Evolutionary conservation across 2,888 invertebrate species (phyloP).

Genomic region (Plemyria rubiginata): DNA sequence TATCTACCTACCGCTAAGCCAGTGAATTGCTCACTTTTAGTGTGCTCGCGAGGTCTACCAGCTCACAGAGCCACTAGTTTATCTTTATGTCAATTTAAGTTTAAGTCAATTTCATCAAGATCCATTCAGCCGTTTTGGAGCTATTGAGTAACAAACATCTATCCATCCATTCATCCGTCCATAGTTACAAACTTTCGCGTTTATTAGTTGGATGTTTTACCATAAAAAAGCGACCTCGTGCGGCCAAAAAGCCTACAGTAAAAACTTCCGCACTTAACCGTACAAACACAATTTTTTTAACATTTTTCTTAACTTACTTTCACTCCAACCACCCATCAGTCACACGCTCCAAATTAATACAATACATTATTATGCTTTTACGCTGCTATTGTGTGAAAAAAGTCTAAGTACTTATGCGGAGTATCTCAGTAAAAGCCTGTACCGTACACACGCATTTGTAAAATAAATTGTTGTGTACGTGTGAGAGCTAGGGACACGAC

Average conservation of each 20-base stretch:
- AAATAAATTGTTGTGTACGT: slow-evolving; percentile 60
- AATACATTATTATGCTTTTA: slow-evolving; percentile 41
- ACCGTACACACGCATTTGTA: slow-evolving; percentile 51
- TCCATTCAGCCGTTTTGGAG: too few relatives aligned
- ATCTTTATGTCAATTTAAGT: too few relatives aligned
- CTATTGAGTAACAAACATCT: too few relatives aligned
- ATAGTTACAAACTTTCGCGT: too few relatives aligned
- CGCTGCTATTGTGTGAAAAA: slow-evolving; percentile 41
- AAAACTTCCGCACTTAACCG: not conserved
- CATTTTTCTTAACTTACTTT: not conserved
- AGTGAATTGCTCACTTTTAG: too few relatives aligned
- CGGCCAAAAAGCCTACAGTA: not conserved
- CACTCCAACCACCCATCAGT: slow-evolving; percentile 19
- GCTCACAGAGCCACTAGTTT: too few relatives aligned
- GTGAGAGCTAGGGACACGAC: slow-evolving; percentile 38
- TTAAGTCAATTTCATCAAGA: too few relatives aligned
- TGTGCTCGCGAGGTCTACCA: too few relatives aligned
- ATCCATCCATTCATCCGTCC: too few relatives aligned
- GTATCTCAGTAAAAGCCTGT: slow-evolving; percentile 38
- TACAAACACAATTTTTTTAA: not conserved
- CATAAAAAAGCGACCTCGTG: not conserved
- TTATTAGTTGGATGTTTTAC: not conserved
- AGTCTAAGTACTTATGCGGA: slow-evolving; percentile 18
- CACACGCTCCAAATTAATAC: slow-evolving; percentile 37
- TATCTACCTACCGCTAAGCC: too few relatives aligned